Percentiles rank a stretch among this genome's conserved stretches.
These are phyloP conservation scores for Drosophila lutescens DNA, from an alignment of 2,888 invertebrate species.

Conservation along the genomic window DNA sequence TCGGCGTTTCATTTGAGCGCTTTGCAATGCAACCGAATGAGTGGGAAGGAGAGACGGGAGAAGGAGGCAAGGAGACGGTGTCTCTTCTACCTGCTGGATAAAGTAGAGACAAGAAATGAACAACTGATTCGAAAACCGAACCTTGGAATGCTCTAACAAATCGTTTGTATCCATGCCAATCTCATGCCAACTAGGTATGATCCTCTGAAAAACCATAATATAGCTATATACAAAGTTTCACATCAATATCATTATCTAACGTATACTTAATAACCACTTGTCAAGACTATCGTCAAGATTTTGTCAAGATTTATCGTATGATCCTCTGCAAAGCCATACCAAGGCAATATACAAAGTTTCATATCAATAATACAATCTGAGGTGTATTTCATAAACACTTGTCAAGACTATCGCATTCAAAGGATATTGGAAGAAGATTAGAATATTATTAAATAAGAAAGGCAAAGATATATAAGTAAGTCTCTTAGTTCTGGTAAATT, in stretches of 20 bases:
- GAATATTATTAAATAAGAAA: neutral
- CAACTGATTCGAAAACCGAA: neutral
- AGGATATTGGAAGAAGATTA: too few relatives aligned
- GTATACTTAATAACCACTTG: too few relatives aligned
- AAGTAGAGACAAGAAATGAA: constrained; percentile 4
- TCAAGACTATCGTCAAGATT: too few relatives aligned
- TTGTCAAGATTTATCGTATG: too few relatives aligned
- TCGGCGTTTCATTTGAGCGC: constrained; percentile 24
- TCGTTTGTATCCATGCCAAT: neutral
- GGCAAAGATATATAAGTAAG: neutral
- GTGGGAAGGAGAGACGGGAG: constrained; percentile 5
- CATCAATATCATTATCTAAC: too few relatives aligned
- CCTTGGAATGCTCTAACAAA: neutral
- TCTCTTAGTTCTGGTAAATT: neutral
- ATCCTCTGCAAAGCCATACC: too few relatives aligned
- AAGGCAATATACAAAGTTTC: too few relatives aligned
- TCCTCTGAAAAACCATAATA: neutral
- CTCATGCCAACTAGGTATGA: neutral
- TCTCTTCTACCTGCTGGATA: constrained; percentile 31
- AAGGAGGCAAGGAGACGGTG: constrained; percentile 15
- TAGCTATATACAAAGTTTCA: neutral
- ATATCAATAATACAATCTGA: too few relatives aligned
- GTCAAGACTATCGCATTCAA: too few relatives aligned
- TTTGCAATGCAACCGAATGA: constrained; percentile 17
- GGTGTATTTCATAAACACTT: too few relatives aligned